Evolutionary conservation across 2,888 invertebrate genomes (phyloP).

Genomic region (Eubasilissa splendida): DNA sequence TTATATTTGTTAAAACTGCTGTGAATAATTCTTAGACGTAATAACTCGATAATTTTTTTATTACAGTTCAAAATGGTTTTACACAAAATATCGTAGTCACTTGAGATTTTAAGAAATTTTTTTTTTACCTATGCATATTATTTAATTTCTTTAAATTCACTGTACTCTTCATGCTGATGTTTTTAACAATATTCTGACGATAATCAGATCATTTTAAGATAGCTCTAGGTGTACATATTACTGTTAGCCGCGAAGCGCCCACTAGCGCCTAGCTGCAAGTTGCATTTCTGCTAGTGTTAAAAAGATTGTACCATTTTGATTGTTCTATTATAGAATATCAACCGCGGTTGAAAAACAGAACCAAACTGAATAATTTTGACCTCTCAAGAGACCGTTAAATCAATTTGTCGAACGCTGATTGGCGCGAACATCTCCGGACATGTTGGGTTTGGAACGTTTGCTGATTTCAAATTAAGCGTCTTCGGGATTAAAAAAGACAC

Average conservation of each 20-base stretch:
- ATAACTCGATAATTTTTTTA: too few relatives aligned
- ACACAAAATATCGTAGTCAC: too few relatives aligned
- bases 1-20: too few relatives aligned
- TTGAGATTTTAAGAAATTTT: too few relatives aligned
- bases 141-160: too few relatives aligned
- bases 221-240: too few relatives aligned
- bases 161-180: too few relatives aligned
- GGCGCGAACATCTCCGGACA: conserved; percentile 11
- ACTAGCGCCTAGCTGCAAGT: neutral
- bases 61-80: too few relatives aligned
- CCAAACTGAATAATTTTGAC: conserved; percentile 11
- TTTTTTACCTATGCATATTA: too few relatives aligned
- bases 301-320: neutral
- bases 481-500: neutral
- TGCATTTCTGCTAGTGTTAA: neutral
- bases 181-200: too few relatives aligned
- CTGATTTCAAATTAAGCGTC: conserved; percentile 24
- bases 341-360: neutral
- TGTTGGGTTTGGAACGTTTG: conserved; percentile 3
- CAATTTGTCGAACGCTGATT: conserved; percentile 27
- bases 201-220: too few relatives aligned
- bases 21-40: too few relatives aligned
- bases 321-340: neutral
- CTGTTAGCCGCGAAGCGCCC: neutral
- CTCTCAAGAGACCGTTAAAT: conserved; percentile 40